Percentiles rank a stretch among this genome's conserved stretches.
phyloP scores from a whole-genome alignment of 2,888 invertebrate genomes.

The Xestia c-nigrum region DNA sequence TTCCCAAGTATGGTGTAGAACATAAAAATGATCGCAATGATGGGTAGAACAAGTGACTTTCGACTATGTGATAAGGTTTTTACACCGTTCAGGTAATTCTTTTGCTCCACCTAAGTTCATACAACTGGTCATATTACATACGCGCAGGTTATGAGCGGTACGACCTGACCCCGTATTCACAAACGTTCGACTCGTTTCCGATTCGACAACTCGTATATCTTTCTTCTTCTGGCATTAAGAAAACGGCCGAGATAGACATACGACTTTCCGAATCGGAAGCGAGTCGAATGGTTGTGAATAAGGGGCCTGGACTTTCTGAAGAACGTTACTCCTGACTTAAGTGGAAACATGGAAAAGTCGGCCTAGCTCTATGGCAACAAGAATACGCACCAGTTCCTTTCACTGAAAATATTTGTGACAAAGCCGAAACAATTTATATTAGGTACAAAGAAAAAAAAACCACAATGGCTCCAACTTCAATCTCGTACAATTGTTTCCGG shows the following conservation, averaged over 20 bases:
- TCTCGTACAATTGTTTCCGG: constrained; percentile 41
- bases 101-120: not conserved
- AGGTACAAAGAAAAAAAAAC: constrained; percentile 2
- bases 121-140: not conserved
- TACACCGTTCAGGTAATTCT: no score
- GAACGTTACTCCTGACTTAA: not conserved
- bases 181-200: no score
- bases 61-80: no score
- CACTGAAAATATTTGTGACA: not conserved
- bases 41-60: no score
- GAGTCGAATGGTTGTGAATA: no score
- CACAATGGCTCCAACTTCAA: constrained; percentile 23
- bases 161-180: not conserved
- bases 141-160: not conserved
- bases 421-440: constrained; percentile 11
- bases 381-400: not conserved
- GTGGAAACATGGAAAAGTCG: not conserved
- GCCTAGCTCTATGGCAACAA: not conserved
- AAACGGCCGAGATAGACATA: no score
- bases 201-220: no score
- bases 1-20: no score
- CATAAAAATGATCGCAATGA: no score
- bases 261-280: no score
- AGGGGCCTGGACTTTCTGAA: not conserved
- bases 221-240: no score